Evolutionary conservation across 2,888 invertebrate genomes (phyloP).

Genomic region (Lordiphosa fenestrarum): DNA sequence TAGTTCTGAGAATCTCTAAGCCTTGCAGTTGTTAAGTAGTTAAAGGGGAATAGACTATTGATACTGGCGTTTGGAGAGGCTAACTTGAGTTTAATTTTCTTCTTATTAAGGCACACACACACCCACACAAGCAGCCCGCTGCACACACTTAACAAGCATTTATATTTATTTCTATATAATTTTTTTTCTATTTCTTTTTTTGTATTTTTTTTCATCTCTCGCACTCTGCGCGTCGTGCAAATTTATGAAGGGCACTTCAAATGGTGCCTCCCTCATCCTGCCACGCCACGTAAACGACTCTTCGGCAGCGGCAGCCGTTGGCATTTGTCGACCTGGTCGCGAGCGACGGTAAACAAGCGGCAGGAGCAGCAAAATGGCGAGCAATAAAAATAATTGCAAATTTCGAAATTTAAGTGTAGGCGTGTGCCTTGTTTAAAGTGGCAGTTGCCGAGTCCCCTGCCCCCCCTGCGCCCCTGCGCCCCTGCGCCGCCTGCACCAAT

Average conservation of each 20-base stretch:
- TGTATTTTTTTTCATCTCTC: slow-evolving; percentile 12
- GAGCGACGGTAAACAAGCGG: slow-evolving; percentile 12
- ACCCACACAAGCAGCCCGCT: slow-evolving; percentile 6
- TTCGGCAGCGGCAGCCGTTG: background rate
- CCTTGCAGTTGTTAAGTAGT: too few relatives aligned
- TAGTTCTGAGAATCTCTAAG: too few relatives aligned
- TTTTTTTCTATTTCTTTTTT: slow-evolving; percentile 21
- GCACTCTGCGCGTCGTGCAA: slow-evolving; percentile 26
- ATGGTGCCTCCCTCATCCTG: slow-evolving; percentile 11
- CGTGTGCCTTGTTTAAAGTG: slow-evolving; percentile 64
- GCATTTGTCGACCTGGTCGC: slow-evolving; percentile 11
- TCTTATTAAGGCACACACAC: slow-evolving; percentile 5
- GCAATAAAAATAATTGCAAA: slow-evolving; percentile 76
- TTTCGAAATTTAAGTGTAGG: slow-evolving; percentile 74
- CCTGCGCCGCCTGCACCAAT: too few relatives aligned
- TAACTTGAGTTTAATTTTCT: slow-evolving; percentile 1
- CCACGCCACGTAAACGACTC: background rate
- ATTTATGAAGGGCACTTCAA: slow-evolving; percentile 62
- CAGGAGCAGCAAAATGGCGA: slow-evolving; percentile 54
- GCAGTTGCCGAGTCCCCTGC: slow-evolving; percentile 5
- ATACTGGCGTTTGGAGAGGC: too few relatives aligned
- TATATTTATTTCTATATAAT: slow-evolving; percentile 45
- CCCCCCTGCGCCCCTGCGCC: background rate
- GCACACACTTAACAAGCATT: slow-evolving; percentile 48
- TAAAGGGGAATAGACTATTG: too few relatives aligned